Percentiles rank a stretch among this genome's conserved stretches.
Conservation (phyloP, 2,113 vertebrate species). For the Neomonachus schauinslandi region DNA sequence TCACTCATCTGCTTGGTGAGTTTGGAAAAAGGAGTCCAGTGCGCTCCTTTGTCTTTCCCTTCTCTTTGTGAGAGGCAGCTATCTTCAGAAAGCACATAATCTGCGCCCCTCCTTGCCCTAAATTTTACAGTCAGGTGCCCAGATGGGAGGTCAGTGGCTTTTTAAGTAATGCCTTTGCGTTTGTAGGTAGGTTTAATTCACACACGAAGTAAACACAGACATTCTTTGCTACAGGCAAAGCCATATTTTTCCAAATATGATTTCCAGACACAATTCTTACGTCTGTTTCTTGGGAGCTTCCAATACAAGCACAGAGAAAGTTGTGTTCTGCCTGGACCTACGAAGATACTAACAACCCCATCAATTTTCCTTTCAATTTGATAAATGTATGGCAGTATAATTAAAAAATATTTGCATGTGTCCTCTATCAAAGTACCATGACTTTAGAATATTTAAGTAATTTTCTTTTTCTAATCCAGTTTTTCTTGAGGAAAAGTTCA, state of each 20-base stretch:
- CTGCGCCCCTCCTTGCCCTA: neutral
- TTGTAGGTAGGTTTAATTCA: neutral
- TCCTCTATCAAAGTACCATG: neutral
- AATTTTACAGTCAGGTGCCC: neutral
- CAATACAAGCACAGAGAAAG: neutral
- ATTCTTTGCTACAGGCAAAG: neutral
- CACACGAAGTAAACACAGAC: neutral
- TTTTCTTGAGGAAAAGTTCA: neutral
- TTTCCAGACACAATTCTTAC: neutral
- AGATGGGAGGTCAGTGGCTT: neutral
- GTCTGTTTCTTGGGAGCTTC: neutral
- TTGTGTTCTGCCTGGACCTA: neutral
- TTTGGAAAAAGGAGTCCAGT: neutral
- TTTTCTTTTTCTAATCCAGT: neutral
- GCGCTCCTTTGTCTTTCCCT: neutral
- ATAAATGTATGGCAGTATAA: neutral
- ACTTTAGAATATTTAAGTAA: neutral
- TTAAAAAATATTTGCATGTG: neutral
- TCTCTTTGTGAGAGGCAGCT: neutral
- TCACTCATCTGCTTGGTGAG: neutral
- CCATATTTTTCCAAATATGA: neutral
- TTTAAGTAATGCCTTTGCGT: neutral
- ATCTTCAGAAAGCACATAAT: neutral
- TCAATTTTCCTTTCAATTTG: neutral
- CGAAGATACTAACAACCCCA: neutral